Percentiles rank a stretch among this genome's conserved stretches.
Evolutionary conservation across 2,888 invertebrate genomes (phyloP).

Genomic region (Epirrhoe alternata): DNA sequence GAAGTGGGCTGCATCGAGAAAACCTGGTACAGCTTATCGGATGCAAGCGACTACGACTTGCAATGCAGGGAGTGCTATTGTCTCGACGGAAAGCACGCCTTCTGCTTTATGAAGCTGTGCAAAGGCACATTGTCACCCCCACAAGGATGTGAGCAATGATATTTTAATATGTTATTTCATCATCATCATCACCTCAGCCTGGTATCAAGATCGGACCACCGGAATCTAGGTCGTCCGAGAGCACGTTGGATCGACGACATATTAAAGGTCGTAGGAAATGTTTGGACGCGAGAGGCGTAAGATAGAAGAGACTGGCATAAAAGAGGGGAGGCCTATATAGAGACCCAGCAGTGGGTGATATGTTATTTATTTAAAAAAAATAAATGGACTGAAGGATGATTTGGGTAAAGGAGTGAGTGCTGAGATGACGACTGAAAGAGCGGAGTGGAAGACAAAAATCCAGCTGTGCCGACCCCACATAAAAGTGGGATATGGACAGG

Average conservation of each 20-base stretch:
- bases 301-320: too few species aligned
- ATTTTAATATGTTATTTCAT: too few species aligned
- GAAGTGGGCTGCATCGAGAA: background rate
- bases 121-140: background rate
- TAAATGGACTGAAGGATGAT: background rate
- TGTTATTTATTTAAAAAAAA: background rate
- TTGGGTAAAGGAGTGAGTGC: background rate
- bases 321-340: too few species aligned
- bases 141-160: background rate
- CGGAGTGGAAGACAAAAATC: background rate
- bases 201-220: too few species aligned
- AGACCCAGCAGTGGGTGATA: too few species aligned
- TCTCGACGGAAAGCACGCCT: conserved; percentile 1
- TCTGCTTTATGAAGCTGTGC: conserved; percentile 6
- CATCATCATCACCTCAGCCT: too few species aligned
- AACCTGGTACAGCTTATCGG: conserved; percentile 4
- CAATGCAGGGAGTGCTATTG: conserved; percentile 16
- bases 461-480: background rate
- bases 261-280: too few species aligned
- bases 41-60: background rate
- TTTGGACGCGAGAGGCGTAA: too few species aligned
- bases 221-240: too few species aligned
- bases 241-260: too few species aligned
- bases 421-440: background rate
- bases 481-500: too few species aligned